These are phyloP conservation scores for Amblyopsis hoosieri DNA, from an alignment of 2,797 vertebrate genomes.

Conservation along the genomic window DNA sequence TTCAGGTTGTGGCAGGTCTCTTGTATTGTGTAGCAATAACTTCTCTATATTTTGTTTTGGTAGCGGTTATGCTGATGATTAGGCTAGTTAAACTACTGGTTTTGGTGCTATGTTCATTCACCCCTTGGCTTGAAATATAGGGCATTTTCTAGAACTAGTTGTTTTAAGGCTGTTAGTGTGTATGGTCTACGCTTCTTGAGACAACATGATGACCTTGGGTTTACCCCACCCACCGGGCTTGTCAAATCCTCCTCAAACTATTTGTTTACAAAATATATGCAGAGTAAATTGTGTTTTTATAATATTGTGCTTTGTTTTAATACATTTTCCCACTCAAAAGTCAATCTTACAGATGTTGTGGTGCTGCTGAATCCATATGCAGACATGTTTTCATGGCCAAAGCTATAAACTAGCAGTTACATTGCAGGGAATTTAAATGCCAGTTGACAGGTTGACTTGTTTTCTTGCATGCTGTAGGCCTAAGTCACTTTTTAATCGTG, in stretches of 20 bases:
- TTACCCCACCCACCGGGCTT: no score
- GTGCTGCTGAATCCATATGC: background rate
- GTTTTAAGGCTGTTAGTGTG: background rate
- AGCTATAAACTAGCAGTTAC: constrained; percentile 5
- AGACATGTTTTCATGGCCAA: constrained; percentile 8
- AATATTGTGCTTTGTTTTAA: background rate
- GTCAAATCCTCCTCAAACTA: no score
- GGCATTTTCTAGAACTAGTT: background rate
- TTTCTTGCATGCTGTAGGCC: constrained; percentile 22
- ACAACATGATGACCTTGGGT: background rate
- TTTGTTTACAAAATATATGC: no score
- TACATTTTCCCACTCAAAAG: constrained; percentile 3
- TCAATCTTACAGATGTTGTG: background rate
- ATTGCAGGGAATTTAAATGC: constrained; percentile 26
- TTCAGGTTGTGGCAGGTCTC: constrained; percentile 23
- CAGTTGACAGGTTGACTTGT: constrained; percentile 25
- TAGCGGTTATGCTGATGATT: background rate
- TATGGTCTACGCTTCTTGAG: background rate
- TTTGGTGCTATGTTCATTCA: background rate
- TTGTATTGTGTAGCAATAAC: background rate
- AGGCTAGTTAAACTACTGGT: no score
- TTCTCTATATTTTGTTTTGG: background rate
- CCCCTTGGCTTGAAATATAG: background rate
- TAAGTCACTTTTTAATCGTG: no score
- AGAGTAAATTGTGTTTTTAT: background rate